These are phyloP conservation scores for Matsumyia berberina DNA, from an alignment of 2,888 invertebrate genomes.

Conservation along the genomic window DNA sequence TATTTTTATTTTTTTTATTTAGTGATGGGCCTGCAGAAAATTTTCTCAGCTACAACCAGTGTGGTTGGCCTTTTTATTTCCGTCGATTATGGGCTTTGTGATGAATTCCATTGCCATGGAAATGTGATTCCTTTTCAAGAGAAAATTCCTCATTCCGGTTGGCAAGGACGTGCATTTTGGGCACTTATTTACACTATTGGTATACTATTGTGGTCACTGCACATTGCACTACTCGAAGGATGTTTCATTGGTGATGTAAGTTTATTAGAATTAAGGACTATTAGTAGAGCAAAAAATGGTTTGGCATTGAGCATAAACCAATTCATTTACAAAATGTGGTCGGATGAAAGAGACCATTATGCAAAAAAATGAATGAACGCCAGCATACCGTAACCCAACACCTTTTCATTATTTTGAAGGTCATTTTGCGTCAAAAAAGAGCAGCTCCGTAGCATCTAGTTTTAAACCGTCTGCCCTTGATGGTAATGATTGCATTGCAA, in stretches of 20 bases:
- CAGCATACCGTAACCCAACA: too few relatives aligned
- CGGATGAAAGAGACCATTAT: too few relatives aligned
- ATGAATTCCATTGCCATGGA: conserved; percentile 87
- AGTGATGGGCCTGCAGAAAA: conserved; percentile 87
- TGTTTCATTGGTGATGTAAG: conserved; percentile 76
- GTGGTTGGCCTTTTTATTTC: conserved; percentile 87
- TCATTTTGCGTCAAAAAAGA: too few relatives aligned
- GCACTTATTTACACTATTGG: conserved; percentile 86
- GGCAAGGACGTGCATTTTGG: conserved; percentile 86
- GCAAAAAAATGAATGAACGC: too few relatives aligned
- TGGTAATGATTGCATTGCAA: too few relatives aligned
- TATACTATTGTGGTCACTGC: conserved; percentile 85
- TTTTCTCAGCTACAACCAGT: conserved; percentile 87
- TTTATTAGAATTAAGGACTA: neutral
- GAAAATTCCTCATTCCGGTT: conserved; percentile 80
- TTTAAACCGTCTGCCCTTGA: too few relatives aligned
- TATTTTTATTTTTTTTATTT: conserved; percentile 11
- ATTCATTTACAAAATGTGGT: too few relatives aligned
- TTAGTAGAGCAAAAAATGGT: too few relatives aligned
- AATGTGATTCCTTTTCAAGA: conserved; percentile 82
- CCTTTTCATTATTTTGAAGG: too few relatives aligned
- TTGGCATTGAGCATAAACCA: too few relatives aligned
- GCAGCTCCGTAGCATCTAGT: too few relatives aligned
- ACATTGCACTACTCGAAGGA: conserved; percentile 80
- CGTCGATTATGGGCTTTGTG: conserved; percentile 87